Evolutionary conservation across 2,888 invertebrate genomes (phyloP), one percentile per base, ranked within the genome.

Genomic region (Xylota sylvarum): DNA sequence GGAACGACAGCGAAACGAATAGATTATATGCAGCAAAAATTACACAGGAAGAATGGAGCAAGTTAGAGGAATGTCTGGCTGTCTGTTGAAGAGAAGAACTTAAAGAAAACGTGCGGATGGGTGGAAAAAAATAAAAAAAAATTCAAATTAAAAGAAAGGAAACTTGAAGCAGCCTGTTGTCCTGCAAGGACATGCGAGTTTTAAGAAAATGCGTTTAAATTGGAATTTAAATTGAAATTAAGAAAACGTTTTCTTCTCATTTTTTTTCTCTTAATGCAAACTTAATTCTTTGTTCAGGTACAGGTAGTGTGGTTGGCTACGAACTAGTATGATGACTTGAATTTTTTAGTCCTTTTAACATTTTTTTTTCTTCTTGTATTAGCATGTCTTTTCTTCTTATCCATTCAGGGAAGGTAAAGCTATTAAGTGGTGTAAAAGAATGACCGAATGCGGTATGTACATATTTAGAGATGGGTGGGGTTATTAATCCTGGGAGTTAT

Each of bases 1-100:
- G 19, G 37, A 48, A 32, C 19, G 40, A 37, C 70, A 65, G 30
- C 19, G 27, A 67, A 62, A 19, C 27, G 72, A 67, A 69, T 46
- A 60, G 60, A 67, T 78, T 83, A 73, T 67, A 43, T 73, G 67
- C 78, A 84, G 67, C 19, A 67, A 40, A 67, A 67, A 60, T 62
- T 37, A 48, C 58, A 46, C 30, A 62, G 19, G n/a, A 43, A 14
- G 23, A 30, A 72, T 2, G 5, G 62, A 37, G 9, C 50, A 52
- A 73, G 48, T 67, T 67, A 7, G 35, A 7, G 37, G 50, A 77
- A 60, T 69, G 35, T 40, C 37, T 67, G 10, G 30, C 48, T 50
- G 12, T 56, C 56, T 48, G 27, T 50, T 48, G 46, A 9, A 23
- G 40, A 52, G 46, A 3, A 23, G 14, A 35, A 50, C 23, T 27